Evolutionary conservation across 2,888 invertebrate genomes (phyloP).

Genomic region (Falcaria lacertinaria): DNA sequence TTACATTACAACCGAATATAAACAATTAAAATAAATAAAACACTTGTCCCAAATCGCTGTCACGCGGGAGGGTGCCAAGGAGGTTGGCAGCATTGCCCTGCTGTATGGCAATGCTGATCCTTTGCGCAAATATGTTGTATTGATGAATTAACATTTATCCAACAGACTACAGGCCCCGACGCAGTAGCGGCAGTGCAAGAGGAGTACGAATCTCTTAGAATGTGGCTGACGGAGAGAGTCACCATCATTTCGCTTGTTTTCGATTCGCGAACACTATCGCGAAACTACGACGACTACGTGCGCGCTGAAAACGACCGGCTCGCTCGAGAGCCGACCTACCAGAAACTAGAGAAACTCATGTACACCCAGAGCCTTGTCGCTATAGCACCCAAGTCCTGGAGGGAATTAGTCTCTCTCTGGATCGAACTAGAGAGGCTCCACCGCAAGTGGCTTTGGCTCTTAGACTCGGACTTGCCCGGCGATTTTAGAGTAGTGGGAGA

Average conservation of each 20-base stretch:
- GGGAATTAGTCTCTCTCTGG: conserved; percentile 89
- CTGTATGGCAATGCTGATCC: too few species aligned
- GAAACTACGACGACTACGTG: conserved; percentile 89
- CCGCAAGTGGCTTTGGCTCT: conserved; percentile 92
- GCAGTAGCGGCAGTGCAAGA: conserved; percentile 88
- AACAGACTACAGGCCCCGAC: conserved; percentile 83
- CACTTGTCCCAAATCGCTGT: too few species aligned
- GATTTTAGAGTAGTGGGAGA: conserved; percentile 92
- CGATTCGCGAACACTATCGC: conserved; percentile 85
- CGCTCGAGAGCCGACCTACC: conserved; percentile 84
- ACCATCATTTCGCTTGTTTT: conserved; percentile 88
- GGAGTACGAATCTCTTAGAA: conserved; percentile 88
- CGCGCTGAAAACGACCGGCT: conserved; percentile 88
- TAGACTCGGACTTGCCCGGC: conserved; percentile 92
- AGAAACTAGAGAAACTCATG: conserved; percentile 88
- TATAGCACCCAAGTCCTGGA: conserved; percentile 92
- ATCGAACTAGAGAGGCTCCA: conserved; percentile 87
- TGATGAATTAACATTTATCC: conserved; percentile 7
- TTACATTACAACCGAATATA: too few species aligned
- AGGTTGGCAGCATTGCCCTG: too few species aligned
- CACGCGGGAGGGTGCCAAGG: too few species aligned
- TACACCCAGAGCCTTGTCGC: conserved; percentile 90
- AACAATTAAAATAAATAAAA: too few species aligned
- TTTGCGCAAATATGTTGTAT: neutral
- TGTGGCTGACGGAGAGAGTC: conserved; percentile 90